A percentile compares a stretch with the other conserved stretches of the same genome.
These are phyloP conservation scores for Sebastes nivosus DNA, from an alignment of 2,797 vertebrate species.

Conservation along the genomic window DNA sequence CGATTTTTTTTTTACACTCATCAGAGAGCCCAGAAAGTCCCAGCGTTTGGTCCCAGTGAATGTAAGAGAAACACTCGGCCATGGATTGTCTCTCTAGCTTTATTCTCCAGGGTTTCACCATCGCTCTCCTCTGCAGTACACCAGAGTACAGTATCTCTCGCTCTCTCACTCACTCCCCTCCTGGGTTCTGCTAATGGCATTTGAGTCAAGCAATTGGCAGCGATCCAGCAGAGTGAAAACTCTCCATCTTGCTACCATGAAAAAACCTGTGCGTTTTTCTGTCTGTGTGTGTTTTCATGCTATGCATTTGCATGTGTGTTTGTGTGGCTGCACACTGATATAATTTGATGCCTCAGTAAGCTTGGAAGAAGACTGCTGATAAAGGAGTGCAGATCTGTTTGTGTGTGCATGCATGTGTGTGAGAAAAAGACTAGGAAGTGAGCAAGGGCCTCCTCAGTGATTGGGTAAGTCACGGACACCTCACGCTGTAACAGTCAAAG, in stretches of 20 bases:
- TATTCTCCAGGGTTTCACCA: not conserved
- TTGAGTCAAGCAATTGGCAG: constrained; percentile 14
- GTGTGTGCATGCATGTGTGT: not conserved
- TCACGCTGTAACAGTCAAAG: constrained; percentile 54
- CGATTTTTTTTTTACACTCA: not conserved
- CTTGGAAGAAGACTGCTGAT: constrained; percentile 4
- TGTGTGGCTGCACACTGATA: not conserved
- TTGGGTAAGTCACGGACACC: constrained; percentile 51
- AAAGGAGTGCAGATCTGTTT: not conserved
- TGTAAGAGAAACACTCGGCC: not conserved
- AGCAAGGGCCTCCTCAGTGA: constrained; percentile 38
- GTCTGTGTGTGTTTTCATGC: not conserved
- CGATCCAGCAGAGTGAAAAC: constrained; percentile 11
- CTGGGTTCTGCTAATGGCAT: constrained; percentile 18
- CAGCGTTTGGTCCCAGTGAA: not conserved
- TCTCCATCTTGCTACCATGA: not conserved
- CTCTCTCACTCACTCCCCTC: not conserved
- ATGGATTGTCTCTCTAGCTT: not conserved
- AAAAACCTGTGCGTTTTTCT: not conserved
- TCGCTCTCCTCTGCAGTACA: not conserved
- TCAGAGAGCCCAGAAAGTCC: not conserved
- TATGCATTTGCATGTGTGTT: not conserved
- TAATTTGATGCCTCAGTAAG: constrained; percentile 28
- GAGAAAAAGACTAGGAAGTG: constrained; percentile 17
- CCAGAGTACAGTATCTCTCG: not conserved